phyloP scores from a whole-genome alignment of 2,113 vertebrate species.

The Oreochromis niloticus region DNA sequence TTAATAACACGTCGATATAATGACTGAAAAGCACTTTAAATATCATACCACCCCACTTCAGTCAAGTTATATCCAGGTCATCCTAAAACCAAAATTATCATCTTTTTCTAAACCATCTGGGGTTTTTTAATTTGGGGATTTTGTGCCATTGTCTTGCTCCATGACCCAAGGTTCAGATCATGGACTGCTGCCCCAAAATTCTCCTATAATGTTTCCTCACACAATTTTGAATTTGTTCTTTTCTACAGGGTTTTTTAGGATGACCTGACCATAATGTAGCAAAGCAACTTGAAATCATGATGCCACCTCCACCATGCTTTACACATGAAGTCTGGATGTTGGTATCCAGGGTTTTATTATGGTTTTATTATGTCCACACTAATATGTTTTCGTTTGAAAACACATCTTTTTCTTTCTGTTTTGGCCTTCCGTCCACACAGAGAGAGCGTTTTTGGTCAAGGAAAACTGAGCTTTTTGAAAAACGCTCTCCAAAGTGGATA shows the following conservation, averaged over 20 bases:
- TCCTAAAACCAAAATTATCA: background rate
- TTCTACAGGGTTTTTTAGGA: background rate
- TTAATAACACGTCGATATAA: background rate
- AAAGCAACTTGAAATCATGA: background rate
- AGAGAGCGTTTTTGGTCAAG: background rate
- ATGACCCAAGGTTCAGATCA: background rate
- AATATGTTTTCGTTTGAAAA: background rate
- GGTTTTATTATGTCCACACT: background rate
- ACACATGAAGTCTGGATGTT: background rate
- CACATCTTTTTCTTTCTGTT: background rate
- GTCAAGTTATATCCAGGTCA: background rate
- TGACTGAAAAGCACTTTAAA: background rate
- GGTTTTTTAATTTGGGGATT: background rate
- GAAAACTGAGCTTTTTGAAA: background rate
- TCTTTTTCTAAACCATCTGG: background rate
- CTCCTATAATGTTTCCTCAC: background rate
- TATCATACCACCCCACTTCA: background rate
- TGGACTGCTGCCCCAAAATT: background rate
- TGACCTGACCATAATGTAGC: background rate
- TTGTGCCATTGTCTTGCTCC: background rate
- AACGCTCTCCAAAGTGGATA: background rate
- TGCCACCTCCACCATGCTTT: background rate
- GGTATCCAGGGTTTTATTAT: background rate
- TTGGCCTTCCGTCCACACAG: background rate
- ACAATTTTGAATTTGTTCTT: background rate